Conservation (phyloP, 2,113 vertebrate species). For the Bungarus multicinctus region DNA sequence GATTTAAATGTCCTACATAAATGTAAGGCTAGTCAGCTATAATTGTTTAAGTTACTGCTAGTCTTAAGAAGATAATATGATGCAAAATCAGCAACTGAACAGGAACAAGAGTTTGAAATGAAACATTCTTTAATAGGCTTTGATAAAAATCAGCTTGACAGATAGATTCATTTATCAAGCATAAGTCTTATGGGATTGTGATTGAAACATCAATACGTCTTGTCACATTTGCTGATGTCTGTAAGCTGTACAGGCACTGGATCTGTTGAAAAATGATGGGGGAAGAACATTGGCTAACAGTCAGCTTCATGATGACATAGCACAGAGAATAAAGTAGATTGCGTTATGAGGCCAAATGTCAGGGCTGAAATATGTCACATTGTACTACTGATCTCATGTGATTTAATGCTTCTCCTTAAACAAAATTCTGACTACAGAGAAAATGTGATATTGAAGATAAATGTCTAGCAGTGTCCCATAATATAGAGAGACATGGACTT, state of each 20-base stretch:
- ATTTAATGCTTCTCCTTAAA: background rate
- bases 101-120: background rate
- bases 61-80: background rate
- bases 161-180: constrained; percentile 11
- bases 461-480: background rate
- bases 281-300: background rate
- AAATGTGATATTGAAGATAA: background rate
- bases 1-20: background rate
- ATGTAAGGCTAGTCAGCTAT: background rate
- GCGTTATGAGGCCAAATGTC: background rate
- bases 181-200: background rate
- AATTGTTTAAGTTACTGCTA: background rate
- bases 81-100: background rate
- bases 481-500: background rate
- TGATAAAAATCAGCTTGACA: background rate
- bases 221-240: constrained; percentile 8
- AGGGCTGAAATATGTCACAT: background rate
- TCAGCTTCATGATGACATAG: background rate
- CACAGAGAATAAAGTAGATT: background rate
- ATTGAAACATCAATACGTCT: constrained; percentile 14
- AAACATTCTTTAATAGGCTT: background rate
- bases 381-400: background rate
- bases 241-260: background rate
- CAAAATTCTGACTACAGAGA: background rate
- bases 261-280: constrained; percentile 13